phyloP scores from a whole-genome alignment of 1,140 invertebrate species.

The Habropoda laboriosa region DNA sequence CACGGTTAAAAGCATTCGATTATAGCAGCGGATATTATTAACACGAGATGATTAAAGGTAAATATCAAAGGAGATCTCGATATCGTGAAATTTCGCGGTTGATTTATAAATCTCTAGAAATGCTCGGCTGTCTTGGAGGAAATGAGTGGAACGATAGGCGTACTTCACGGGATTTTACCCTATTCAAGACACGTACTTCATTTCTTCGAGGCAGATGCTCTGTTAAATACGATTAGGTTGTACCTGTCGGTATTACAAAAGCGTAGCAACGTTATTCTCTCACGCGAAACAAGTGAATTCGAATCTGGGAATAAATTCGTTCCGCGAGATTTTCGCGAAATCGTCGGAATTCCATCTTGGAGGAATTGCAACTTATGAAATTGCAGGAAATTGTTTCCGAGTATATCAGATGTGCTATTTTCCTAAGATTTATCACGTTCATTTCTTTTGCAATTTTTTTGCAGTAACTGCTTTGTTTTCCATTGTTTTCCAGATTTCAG shows the following conservation, averaged over 20 bases:
- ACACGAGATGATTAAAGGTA: not conserved
- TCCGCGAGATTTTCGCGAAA: not conserved
- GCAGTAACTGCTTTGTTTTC: too few relatives aligned
- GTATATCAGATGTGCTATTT: too few relatives aligned
- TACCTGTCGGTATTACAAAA: constrained; percentile 38
- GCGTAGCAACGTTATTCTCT: not conserved
- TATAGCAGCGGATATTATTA: not conserved
- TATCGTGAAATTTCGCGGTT: not conserved
- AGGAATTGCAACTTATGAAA: not conserved
- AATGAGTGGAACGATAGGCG: not conserved
- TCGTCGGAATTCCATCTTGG: too few relatives aligned
- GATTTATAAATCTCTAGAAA: not conserved
- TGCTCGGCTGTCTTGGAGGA: too few relatives aligned
- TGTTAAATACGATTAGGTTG: constrained; percentile 61
- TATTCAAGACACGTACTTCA: constrained; percentile 64
- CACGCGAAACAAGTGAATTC: not conserved
- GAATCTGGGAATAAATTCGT: not conserved
- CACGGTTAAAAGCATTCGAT: too few relatives aligned
- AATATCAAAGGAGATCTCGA: not conserved
- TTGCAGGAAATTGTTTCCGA: not conserved
- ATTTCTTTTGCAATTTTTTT: too few relatives aligned
- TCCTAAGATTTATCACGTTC: too few relatives aligned
- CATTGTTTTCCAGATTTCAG: too few relatives aligned
- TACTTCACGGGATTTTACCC: not conserved
- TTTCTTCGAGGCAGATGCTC: constrained; percentile 49